phyloP scores from a whole-genome alignment of 2,888 invertebrate genomes.

The Eupithecia insigniata region DNA sequence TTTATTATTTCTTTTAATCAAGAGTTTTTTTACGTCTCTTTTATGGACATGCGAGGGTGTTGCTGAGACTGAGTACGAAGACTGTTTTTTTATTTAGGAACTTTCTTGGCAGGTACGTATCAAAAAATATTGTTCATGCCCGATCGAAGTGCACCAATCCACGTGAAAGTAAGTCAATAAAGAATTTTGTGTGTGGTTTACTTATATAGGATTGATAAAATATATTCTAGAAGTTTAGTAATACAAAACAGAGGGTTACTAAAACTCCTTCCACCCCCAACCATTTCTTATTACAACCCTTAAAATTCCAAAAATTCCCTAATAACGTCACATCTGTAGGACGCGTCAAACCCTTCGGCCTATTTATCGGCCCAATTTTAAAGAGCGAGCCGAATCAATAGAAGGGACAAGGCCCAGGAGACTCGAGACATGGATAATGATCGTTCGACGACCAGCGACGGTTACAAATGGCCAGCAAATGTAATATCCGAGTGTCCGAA shows the following conservation, averaged over 20 bases:
- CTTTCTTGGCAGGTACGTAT: too few relatives aligned
- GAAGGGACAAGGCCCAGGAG: constrained; percentile 71
- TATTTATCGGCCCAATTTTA: constrained; percentile 75
- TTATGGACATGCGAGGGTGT: too few relatives aligned
- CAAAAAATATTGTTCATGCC: too few relatives aligned
- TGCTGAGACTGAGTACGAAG: too few relatives aligned
- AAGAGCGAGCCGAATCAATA: constrained; percentile 71
- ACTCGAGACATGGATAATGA: constrained; percentile 80
- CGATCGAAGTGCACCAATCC: too few relatives aligned
- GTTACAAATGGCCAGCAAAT: constrained; percentile 83
- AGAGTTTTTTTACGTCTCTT: too few relatives aligned
- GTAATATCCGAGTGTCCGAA: constrained; percentile 80
- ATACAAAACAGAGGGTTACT: neutral
- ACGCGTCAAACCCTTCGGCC: constrained; percentile 56
- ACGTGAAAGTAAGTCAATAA: too few relatives aligned
- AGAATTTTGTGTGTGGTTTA: too few relatives aligned
- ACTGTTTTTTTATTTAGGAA: too few relatives aligned
- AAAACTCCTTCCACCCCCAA: neutral
- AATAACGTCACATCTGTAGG: constrained; percentile 54
- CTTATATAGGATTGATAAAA: too few relatives aligned
- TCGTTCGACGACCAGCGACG: constrained; percentile 74
- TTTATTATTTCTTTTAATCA: too few relatives aligned
- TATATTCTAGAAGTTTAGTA: neutral
- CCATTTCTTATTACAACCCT: constrained; percentile 13
- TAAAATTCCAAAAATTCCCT: constrained; percentile 29